phyloP scores from a whole-genome alignment of 2,797 vertebrate genomes.

The Sebastes iracundus region DNA sequence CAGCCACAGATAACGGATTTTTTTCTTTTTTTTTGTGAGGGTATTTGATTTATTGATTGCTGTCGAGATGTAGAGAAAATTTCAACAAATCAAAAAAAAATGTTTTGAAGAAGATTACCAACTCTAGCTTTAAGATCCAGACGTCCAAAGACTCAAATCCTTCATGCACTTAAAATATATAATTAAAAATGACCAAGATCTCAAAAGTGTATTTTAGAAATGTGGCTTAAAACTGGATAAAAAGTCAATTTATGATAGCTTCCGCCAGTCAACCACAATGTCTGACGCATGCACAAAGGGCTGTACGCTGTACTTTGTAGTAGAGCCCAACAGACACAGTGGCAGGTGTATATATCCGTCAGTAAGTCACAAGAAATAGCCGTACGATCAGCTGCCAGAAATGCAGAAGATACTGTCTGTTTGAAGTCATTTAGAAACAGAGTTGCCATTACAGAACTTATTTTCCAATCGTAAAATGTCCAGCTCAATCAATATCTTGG shows the following conservation, averaged over 20 bases:
- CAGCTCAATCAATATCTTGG: not conserved
- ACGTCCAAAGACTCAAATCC: not conserved
- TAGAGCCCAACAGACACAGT: not conserved
- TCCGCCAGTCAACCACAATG: rapidly evolving
- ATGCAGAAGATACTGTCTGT: too few species aligned
- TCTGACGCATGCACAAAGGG: too few species aligned
- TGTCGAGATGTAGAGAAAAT: too few species aligned
- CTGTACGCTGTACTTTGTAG: not conserved
- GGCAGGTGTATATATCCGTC: not conserved
- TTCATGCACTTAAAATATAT: not conserved
- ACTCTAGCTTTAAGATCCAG: not conserved
- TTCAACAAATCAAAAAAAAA: too few species aligned
- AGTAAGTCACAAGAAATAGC: not conserved
- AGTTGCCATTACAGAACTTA: not conserved
- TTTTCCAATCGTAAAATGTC: not conserved
- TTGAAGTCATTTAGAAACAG: too few species aligned
- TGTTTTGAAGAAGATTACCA: too few species aligned
- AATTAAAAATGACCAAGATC: not conserved
- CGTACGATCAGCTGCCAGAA: not conserved
- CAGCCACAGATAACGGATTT: too few species aligned
- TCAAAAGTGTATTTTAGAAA: not conserved
- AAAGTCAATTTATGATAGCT: not conserved
- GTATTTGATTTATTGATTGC: too few species aligned
- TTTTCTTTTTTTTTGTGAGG: too few species aligned
- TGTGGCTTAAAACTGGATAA: not conserved